phyloP scores from a whole-genome alignment of 2,888 invertebrate genomes.

The Bimastos eiseni region DNA sequence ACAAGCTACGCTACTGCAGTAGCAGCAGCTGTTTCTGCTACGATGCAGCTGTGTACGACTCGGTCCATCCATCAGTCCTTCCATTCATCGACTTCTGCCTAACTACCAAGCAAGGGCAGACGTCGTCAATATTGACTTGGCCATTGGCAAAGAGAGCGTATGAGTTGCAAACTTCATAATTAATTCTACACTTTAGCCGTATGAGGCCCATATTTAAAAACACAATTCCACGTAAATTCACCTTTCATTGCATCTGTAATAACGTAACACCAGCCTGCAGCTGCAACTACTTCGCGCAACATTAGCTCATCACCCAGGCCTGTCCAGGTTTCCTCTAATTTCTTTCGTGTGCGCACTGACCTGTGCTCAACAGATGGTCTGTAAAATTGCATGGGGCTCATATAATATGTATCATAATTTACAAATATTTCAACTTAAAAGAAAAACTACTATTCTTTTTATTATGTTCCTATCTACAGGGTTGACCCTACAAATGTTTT shows the following conservation, averaged over 20 bases:
- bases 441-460: no score
- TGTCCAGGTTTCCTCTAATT: no score
- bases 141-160: not conserved
- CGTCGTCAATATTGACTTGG: not conserved
- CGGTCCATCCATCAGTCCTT: not conserved
- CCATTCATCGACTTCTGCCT: not conserved
- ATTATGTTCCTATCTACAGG: no score
- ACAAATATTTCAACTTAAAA: no score
- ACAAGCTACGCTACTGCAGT: not conserved
- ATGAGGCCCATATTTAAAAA: not conserved
- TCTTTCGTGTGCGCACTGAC: no score
- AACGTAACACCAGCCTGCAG: not conserved
- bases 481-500: no score
- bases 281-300: not conserved
- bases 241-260: not conserved
- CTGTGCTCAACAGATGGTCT: no score
- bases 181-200: not conserved
- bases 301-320: no score
- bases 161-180: not conserved
- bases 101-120: not conserved
- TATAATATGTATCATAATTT: no score
- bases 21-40: not conserved
- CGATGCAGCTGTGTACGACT: not conserved
- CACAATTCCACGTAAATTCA: not conserved
- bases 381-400: no score